Base-by-base conservation (phyloP, 2,113 vertebrate genomes). In the Gymnocephalus cernua region DNA sequence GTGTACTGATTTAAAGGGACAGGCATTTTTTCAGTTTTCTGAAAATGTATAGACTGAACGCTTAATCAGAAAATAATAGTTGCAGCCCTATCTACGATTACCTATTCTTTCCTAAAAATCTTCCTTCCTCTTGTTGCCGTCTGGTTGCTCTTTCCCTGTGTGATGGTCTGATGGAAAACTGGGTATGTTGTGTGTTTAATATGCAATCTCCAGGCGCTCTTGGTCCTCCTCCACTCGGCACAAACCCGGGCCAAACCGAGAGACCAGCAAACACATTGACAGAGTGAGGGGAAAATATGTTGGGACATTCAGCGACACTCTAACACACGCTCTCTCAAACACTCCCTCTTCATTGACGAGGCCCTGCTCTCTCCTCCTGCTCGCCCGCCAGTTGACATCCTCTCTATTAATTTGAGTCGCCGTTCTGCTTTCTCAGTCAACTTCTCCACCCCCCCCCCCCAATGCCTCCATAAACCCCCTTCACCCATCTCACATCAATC, bases 311-410 rank as follows among this genome's bases (percentile, higher is more conserved):
- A 91, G 81, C 64, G 65, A 47, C 23, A 67, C 71, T 86, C 79
- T 84, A 82, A 61, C 73, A 76, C 84, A 73, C 68, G 27, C 80
- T 65, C 88, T 57, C 91, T 68, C 76, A 48, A 77, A 83, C 91
- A 88, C 92, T 85, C 89, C 84, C 90, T 87, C 90, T 41, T 91
- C 89, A 81, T 84, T 91, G 84, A 86, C 64, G 61, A 84, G 77
- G 73, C 80, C 85, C 71, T 81, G 82, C 91, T 90, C 85, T 92
- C 85, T 88, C 82, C 89, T 91, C 89, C 87, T 89, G 89, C 91
- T 95, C 87, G 75, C 87, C 91, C 90, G 89, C 86, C 88, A 78
- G 89, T 90, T 92, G 89, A 93, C 91, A 89, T 91, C 88, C 80
- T 87, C 85, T 90, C 85, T 88, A 92, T 95, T 92, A 91, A 93